A percentile compares a stretch with the other conserved stretches of the same genome.
These are phyloP conservation scores for Drosophila cracens DNA, from an alignment of 2,888 invertebrate genomes.

Conservation along the genomic window DNA sequence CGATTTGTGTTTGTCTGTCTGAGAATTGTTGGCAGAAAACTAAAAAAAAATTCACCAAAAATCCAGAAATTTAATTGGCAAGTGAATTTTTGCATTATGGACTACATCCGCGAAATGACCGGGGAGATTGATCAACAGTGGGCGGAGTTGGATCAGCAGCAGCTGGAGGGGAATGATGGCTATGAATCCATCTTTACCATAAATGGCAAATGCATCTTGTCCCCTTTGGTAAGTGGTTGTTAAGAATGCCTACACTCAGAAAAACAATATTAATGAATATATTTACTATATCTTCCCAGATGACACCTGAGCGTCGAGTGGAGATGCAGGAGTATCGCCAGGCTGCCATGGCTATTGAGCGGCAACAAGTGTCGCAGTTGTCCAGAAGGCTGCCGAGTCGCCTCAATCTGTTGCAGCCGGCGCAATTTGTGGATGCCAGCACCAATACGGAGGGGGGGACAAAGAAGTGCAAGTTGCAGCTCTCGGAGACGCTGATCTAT, in stretches of 20 bases:
- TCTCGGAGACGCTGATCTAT: slow-evolving; percentile 57
- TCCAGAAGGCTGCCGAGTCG: background rate
- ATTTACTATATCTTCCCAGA: slow-evolving; percentile 21
- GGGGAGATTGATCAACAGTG: slow-evolving; percentile 19
- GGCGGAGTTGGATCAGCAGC: background rate
- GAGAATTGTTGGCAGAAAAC: background rate
- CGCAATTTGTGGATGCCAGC: slow-evolving; percentile 35
- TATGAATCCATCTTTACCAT: slow-evolving; percentile 43
- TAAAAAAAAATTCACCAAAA: slow-evolving; percentile 1
- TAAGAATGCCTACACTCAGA: no score
- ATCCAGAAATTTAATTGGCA: slow-evolving; percentile 13
- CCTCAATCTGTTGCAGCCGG: background rate
- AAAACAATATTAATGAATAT: no score
- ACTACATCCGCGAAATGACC: slow-evolving; percentile 39
- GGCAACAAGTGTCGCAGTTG: background rate
- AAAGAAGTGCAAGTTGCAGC: slow-evolving; percentile 38
- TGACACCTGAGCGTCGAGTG: slow-evolving; percentile 52
- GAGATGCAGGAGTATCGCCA: slow-evolving; percentile 55
- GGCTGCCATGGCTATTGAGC: slow-evolving; percentile 45
- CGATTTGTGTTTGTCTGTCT: slow-evolving; percentile 19
- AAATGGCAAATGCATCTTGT: slow-evolving; percentile 50
- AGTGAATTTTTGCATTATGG: slow-evolving; percentile 39
- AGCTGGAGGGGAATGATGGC: background rate
- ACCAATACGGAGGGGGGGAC: slow-evolving; percentile 37
- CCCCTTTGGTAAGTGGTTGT: slow-evolving; percentile 54